A percentile compares a stretch with the other conserved stretches of the same genome.
Evolutionary conservation across 1,140 invertebrate species (phyloP).

Genomic region (Grapholita molesta): DNA sequence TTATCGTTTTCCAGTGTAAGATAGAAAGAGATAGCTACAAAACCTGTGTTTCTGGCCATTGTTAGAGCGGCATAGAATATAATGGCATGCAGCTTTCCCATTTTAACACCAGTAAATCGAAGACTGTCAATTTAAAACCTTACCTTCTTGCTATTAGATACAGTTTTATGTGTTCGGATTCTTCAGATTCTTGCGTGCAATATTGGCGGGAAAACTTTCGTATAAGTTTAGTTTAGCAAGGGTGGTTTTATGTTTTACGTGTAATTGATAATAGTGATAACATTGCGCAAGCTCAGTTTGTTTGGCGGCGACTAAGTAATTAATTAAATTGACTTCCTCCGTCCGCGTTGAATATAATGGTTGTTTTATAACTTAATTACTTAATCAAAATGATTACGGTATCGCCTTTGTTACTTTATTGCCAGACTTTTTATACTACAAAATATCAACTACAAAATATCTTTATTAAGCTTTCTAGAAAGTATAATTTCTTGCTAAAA

Average conservation of each 20-base stretch:
- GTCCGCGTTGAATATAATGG: background rate
- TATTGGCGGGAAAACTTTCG: constrained; percentile 61
- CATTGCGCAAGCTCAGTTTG: background rate
- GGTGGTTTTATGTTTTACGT: background rate
- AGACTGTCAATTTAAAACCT: background rate
- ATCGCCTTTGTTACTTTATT: too few relatives aligned
- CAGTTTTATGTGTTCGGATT: background rate
- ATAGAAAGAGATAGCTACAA: background rate
- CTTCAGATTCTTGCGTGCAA: background rate
- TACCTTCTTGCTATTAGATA: background rate
- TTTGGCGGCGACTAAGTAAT: constrained; percentile 1
- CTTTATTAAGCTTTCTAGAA: too few relatives aligned
- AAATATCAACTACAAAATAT: too few relatives aligned
- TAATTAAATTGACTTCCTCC: background rate
- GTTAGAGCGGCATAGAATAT: background rate
- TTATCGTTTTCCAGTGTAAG: background rate
- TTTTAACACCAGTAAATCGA: background rate
- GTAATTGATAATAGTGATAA: background rate
- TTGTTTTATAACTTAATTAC: background rate
- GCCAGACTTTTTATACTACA: too few relatives aligned
- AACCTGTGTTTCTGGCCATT: background rate
- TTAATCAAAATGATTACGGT: background rate
- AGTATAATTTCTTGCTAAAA: too few relatives aligned
- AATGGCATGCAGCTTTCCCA: background rate
- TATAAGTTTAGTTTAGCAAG: constrained; percentile 18